Evolutionary conservation across 1,140 invertebrate genomes (phyloP), one percentile per base, ranked within the genome.

Genomic region (Conus ventricosus): DNA sequence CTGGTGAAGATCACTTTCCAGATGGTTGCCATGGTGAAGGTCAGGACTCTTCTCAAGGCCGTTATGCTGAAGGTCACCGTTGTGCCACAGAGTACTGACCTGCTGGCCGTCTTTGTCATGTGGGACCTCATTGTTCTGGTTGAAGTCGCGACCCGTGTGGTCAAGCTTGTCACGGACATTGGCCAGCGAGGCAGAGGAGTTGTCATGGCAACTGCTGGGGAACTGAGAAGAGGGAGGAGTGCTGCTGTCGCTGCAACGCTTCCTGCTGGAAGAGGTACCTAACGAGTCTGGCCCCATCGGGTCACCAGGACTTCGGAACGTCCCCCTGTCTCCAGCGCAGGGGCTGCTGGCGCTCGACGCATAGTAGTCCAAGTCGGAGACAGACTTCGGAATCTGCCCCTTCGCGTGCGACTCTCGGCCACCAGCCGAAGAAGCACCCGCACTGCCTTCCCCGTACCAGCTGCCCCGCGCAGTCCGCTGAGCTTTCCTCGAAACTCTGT

Each of bases 301-400:
- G 53, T 60, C 57, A 60, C 57, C 23, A 20, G 85, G 27, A 39
- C 85, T 57, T 53, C 71, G 71, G 13, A 13, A 57, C 57, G 60
- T 53, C 60, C 76, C 60, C 75, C 60, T 39, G 60, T 78, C 84
- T 11, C 20, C 57, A 15, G 57, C 57, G 5, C 85, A 27, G 75
- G 27, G 87, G 82, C 11, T 71, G 63, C 67, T 23, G 76, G 88
- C 54, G 67, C 84, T 89, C 6, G 88, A 85, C 51, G 88, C 84
- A 60, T 88, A 88, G 89, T 89, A 90, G 81, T 91, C 91, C 63
- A 88, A 91, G 78, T 90, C 91, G 23, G 87, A 54, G 81, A 88
- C 55, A 39, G 67, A 60, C 10, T 23, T 57, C 11, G 11, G 67
- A 4, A 23, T 20, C 7, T 23, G 11, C 0, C 15, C 23, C 20